These are phyloP conservation scores for Gymnogyps californianus DNA, from an alignment of 2,113 vertebrate genomes.

Conservation along the genomic window DNA sequence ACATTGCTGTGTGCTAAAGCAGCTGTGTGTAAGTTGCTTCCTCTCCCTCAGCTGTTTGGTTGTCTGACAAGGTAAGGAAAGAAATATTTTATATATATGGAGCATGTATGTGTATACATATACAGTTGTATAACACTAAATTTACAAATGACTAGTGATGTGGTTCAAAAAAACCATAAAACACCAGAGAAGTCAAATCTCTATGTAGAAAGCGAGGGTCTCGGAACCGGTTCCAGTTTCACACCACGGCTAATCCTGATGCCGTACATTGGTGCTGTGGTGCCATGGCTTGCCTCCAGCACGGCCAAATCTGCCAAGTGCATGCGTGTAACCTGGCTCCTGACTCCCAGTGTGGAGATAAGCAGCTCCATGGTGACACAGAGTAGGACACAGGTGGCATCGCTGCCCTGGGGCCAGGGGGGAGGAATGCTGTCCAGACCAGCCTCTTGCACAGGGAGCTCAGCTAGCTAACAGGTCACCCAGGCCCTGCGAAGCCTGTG, in stretches of 20 bases:
- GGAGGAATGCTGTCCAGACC: background rate
- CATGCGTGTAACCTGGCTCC: fast-evolving
- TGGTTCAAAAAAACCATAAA: background rate
- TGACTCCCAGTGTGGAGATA: background rate
- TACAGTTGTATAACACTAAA: background rate
- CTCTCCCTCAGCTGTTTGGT: background rate
- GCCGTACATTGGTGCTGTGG: fast-evolving
- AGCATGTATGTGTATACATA: background rate
- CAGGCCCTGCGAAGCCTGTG: background rate
- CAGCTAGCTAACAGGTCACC: background rate
- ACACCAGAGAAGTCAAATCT: background rate
- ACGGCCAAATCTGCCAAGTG: background rate
- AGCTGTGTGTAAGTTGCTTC: background rate
- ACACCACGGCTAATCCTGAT: background rate
- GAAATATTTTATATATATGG: background rate
- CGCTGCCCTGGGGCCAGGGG: background rate
- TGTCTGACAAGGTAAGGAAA: background rate
- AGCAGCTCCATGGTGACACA: fast-evolving
- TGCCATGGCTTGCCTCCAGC: background rate
- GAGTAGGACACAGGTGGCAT: background rate
- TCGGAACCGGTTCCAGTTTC: background rate
- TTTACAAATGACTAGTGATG: background rate
- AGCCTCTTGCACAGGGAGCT: background rate
- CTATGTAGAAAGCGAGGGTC: fast-evolving
- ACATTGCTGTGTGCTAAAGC: background rate